Percentiles rank a stretch among this genome's conserved stretches.
Evolutionary conservation across 2,797 vertebrate genomes (phyloP).

Genomic region (Capromys pilorides): DNA sequence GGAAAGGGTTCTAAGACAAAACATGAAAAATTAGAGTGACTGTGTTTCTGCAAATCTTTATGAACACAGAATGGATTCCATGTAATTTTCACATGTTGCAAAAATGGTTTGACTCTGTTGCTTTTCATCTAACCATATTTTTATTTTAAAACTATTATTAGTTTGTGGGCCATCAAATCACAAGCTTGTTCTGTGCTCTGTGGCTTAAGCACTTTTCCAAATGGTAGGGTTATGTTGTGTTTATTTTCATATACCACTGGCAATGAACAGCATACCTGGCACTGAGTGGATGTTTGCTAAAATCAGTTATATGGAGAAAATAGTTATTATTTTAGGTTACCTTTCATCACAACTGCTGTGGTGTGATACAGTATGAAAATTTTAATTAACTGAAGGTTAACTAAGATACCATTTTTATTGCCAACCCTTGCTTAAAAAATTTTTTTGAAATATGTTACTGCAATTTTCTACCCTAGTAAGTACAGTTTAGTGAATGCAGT

Average conservation of each 20-base stretch:
- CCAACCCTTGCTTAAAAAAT: constrained; percentile 34
- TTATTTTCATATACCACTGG: constrained; percentile 14
- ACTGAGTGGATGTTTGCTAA: constrained; percentile 1
- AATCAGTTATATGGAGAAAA: constrained; percentile 33
- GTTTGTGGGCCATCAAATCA: not conserved
- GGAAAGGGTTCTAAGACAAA: not conserved
- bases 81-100: not conserved
- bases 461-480: constrained; percentile 77
- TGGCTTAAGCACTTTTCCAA: constrained; percentile 29
- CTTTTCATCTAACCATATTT: not conserved
- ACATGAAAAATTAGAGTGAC: not conserved
- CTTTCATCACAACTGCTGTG: constrained; percentile 10
- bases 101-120: constrained; percentile 45
- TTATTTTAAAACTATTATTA: constrained; percentile 45
- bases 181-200: not conserved
- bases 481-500: constrained; percentile 61
- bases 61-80: constrained; percentile 13
- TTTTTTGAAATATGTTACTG: constrained; percentile 64
- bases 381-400: constrained; percentile 59
- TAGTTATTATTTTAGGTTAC: constrained; percentile 32
- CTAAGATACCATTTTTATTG: constrained; percentile 60
- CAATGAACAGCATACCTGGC: not conserved
- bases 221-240: not conserved
- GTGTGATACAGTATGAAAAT: not conserved
- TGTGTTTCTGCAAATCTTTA: constrained; percentile 19